These are phyloP conservation scores for Bubo bubo DNA, from an alignment of 2,113 vertebrate genomes.

Conservation along the genomic window DNA sequence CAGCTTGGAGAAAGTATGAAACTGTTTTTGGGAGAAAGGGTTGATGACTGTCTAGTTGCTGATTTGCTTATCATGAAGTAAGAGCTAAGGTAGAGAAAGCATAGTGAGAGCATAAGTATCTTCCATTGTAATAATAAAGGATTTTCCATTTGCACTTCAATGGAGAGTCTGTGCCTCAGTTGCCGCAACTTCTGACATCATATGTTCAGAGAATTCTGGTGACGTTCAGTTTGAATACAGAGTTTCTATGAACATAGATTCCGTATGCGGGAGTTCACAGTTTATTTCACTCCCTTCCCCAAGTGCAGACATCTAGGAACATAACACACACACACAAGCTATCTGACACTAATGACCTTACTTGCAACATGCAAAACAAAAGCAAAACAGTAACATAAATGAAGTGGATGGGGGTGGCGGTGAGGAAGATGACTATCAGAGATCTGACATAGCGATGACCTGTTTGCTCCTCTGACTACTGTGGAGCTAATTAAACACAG, in stretches of 20 bases:
- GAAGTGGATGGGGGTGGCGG: background rate
- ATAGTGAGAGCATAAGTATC: too few relatives aligned
- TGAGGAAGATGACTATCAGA: slow-evolving; percentile 53
- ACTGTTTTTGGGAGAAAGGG: too few relatives aligned
- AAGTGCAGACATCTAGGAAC: background rate
- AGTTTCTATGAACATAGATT: background rate
- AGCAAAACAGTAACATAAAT: slow-evolving; percentile 40
- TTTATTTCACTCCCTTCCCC: background rate
- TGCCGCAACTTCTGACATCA: background rate
- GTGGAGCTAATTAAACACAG: slow-evolving; percentile 74
- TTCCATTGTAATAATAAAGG: too few relatives aligned
- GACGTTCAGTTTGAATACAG: background rate
- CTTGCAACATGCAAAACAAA: slow-evolving; percentile 4
- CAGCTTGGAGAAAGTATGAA: too few relatives aligned
- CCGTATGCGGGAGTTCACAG: background rate
- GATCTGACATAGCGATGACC: slow-evolving; percentile 61
- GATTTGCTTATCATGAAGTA: too few relatives aligned
- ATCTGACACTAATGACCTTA: slow-evolving; percentile 26
- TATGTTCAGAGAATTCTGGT: background rate
- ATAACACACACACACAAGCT: background rate
- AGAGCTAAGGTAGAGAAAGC: too few relatives aligned
- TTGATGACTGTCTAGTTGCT: too few relatives aligned
- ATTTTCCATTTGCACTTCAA: too few relatives aligned
- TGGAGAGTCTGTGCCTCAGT: too few relatives aligned
- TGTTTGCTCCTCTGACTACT: slow-evolving; percentile 57